These are phyloP conservation scores for Eurystomus gularis DNA, from an alignment of 2,113 vertebrate genomes.

Conservation along the genomic window DNA sequence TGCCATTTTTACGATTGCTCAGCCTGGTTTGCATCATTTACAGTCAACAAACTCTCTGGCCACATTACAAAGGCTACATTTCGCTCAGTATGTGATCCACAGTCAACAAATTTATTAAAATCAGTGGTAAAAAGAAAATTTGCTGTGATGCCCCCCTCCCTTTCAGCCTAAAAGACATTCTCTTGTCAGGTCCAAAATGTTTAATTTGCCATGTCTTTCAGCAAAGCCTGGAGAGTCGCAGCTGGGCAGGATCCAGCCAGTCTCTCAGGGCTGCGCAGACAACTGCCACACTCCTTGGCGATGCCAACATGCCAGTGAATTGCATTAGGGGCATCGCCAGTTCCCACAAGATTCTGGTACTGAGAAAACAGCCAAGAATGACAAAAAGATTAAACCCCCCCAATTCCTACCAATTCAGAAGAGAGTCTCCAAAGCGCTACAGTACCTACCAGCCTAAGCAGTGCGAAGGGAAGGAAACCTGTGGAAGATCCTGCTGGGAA, in stretches of 20 bases:
- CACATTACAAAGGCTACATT: neutral
- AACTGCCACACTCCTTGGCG: neutral
- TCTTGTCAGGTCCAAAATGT: neutral
- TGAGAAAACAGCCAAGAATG: neutral
- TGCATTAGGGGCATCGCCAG: neutral
- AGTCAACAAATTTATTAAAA: conserved; percentile 12
- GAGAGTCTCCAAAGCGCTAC: neutral
- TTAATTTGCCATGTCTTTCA: neutral
- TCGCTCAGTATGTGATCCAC: neutral
- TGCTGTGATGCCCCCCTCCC: neutral
- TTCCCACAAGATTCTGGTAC: neutral
- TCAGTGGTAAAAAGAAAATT: neutral
- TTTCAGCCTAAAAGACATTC: neutral
- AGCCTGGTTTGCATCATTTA: neutral
- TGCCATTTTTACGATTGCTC: neutral
- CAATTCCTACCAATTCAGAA: neutral
- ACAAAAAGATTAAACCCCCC: neutral
- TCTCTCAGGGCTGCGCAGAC: neutral
- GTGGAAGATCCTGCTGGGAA: neutral
- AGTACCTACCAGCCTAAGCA: neutral
- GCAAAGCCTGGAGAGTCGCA: neutral
- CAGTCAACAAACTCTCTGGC: neutral
- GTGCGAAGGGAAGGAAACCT: neutral
- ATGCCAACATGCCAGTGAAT: neutral
- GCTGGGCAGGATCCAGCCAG: conserved; percentile 1